phyloP scores from a whole-genome alignment of 2,113 vertebrate species.

The Gracilinanus agilis region DNA sequence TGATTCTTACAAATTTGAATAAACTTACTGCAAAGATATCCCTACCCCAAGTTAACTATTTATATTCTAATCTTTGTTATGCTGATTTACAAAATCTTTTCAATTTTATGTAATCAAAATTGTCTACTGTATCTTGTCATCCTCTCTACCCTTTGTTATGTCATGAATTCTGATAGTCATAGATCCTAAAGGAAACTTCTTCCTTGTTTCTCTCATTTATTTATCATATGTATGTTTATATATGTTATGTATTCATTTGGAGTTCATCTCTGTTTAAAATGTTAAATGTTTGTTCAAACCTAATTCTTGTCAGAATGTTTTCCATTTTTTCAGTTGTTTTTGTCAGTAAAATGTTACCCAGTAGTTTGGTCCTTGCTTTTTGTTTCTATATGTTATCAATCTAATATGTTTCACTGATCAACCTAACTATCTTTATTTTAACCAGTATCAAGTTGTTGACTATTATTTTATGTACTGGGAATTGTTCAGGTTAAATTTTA shows the following conservation, averaged over 20 bases:
- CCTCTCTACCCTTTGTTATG: background rate
- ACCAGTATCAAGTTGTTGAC: background rate
- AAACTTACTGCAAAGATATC: background rate
- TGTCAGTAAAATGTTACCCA: background rate
- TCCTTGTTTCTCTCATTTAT: background rate
- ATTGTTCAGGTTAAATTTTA: background rate
- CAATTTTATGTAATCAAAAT: background rate
- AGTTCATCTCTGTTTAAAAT: background rate
- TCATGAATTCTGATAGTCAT: background rate
- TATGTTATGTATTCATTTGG: background rate
- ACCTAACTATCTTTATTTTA: background rate
- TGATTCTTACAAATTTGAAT: background rate
- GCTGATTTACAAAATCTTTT: background rate
- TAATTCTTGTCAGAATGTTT: background rate
- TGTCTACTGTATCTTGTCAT: background rate
- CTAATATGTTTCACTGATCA: background rate
- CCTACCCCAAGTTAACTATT: background rate
- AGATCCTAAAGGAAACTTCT: background rate
- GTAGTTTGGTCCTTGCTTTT: background rate
- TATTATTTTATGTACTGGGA: background rate
- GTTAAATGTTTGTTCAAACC: background rate
- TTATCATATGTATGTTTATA: background rate
- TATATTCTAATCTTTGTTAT: background rate
- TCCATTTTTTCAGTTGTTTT: background rate
- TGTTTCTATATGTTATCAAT: background rate